Base-by-base conservation (phyloP, 2,888 invertebrate species). In the Tachina fera region DNA sequence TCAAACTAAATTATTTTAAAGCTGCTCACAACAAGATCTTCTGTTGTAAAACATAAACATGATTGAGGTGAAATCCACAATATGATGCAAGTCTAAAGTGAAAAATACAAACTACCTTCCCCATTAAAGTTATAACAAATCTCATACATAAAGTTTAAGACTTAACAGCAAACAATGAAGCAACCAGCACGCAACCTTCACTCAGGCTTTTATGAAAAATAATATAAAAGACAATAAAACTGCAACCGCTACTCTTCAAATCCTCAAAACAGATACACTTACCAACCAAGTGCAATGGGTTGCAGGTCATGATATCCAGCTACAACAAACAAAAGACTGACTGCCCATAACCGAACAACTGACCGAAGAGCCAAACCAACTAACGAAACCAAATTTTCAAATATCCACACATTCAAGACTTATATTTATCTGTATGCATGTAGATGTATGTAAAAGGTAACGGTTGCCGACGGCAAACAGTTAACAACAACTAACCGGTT, bases 351-450 rank as follows among this genome's bases (percentile, higher is more conserved):
- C 63, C 70, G 63, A 79, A 71, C 75, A 84, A 80, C 83, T 70
- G 75, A 79, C 75, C 80, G 68, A 80, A 80, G 60, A 72, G 72
- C 53, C 68, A 78, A 78, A 78, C 77, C 83, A 74, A 83, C 60
- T 75, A 70, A 63, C 79, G 67, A 80, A 80, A 84, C 71, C 84
- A 77, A 45, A 71, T 78, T 83, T 68, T 77, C 83, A 60, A 72
- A 77, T 51, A 67, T 61, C 63, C 39, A 6, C 49, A 39, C 41
- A 70, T 19, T 19, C 31, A 31, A 31, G 6, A 31, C 31, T 31
- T 31, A 5, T 31, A 31, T 31, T 31, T 31, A 31, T 5, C 31
- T 14, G 31, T 22, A 43, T n/a, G n/a, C 49, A 67, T 45, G 43
- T 39, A 72, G 56, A 51, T 65, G 47, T 49, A 51, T 65, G 47